Evolutionary conservation across 2,113 vertebrate species (phyloP), one percentile per base, ranked within the genome.

Genomic region (Sapajus apella): DNA sequence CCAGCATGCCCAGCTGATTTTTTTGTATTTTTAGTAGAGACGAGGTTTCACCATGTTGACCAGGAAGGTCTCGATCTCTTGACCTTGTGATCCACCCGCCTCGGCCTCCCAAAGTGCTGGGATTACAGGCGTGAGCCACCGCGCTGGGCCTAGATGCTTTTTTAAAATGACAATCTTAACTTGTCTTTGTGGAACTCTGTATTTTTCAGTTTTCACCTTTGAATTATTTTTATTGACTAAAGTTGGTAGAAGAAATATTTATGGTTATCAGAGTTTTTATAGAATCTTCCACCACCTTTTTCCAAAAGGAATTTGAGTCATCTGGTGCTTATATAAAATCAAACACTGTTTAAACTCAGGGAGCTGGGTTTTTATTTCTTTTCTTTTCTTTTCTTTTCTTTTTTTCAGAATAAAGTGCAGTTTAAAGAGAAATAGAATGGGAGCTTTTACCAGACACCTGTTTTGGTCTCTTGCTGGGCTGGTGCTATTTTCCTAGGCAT

Each of bases 311-410:
- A 90, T 87, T 81, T 87, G 68, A 95, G 77, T 95, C 56, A 96
- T 93, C 84, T 96, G 83, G 72, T n/a, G 58, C 58, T 91, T 96
- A 80, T 3, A 84, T 96, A 87, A 96, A 96, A 94, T 66, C 70
- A 91, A 90, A 86, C 8, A 45, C 56, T 61, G 0, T 55, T 52
- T 85, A 85, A 88, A 82, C 43, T 56, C 16, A 76, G 16, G 40
- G 13, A 56, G 61, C 47, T 91, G 30, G 27, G 40, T 77, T 32
- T 23, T 25, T 40, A 43, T 32, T 52, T 17, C 30, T 8, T 0
- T 0, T 25, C 8, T n/a, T 16, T 23, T 20, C 16, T 27, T 40
- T 12, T 50, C 14, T 40, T 12, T 52, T 30, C 66, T 76, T 76
- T 37, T 45, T 35, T 66, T 5, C 50, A 95, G 21, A 76, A 68